Evolutionary conservation across 2,113 vertebrate species (phyloP).

Genomic region (Microcebus jonahi): DNA sequence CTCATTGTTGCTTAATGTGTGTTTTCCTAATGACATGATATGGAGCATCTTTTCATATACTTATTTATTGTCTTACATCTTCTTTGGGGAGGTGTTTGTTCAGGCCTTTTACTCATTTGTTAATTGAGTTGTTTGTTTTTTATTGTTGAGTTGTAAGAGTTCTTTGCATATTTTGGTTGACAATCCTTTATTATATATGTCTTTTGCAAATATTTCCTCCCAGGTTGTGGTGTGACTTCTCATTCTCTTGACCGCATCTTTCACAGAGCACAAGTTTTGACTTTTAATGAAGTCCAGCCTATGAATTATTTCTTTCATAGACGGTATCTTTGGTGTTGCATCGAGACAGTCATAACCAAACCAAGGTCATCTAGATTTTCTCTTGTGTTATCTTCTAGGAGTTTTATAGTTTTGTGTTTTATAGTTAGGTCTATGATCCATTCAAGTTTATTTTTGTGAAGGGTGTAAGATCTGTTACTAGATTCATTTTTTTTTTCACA

Average conservation of each 20-base stretch:
- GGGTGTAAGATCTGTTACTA: background rate
- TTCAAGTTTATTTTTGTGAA: conserved; percentile 38
- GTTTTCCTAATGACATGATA: background rate
- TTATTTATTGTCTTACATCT: background rate
- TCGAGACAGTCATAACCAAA: background rate
- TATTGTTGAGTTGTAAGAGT: background rate
- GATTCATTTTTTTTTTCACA: background rate
- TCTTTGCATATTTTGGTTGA: conserved; percentile 28
- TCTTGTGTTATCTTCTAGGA: background rate
- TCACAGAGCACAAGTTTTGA: background rate
- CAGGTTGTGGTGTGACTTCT: background rate
- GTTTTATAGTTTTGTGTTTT: background rate
- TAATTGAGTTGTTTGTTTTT: background rate
- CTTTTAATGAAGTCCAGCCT: conserved; percentile 1
- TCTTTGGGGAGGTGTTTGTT: background rate
- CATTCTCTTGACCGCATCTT: background rate
- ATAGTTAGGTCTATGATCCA: background rate
- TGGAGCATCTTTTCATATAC: background rate
- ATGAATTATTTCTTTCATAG: background rate
- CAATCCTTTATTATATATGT: background rate
- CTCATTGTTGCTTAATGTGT: background rate
- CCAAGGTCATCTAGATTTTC: background rate
- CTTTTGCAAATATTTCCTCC: conserved; percentile 13
- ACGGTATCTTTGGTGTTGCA: background rate
- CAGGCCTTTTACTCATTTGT: background rate